These are phyloP conservation scores for Paedocypris sp. DNA, from an alignment of 2,113 vertebrate species.

Conservation along the genomic window DNA sequence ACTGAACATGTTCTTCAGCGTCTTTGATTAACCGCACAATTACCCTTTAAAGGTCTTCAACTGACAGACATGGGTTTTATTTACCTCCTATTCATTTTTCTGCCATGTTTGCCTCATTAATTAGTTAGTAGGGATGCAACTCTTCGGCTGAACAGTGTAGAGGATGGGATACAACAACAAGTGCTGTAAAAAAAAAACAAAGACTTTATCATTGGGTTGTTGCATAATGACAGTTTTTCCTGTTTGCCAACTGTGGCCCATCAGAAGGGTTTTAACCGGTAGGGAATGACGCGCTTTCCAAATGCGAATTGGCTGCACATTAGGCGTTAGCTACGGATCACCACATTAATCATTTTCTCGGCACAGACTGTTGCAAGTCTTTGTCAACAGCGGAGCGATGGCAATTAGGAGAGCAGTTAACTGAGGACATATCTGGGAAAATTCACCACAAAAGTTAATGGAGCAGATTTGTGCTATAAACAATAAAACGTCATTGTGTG, in stretches of 20 bases:
- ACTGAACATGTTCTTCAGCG: neutral
- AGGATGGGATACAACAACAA: neutral
- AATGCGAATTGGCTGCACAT: constrained; percentile 15
- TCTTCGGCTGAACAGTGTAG: neutral
- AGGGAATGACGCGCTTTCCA: constrained; percentile 4
- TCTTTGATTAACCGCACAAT: constrained; percentile 16
- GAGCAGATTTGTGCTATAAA: neutral
- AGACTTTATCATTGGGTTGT: neutral
- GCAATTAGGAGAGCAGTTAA: constrained; percentile 1
- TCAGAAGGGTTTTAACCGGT: neutral
- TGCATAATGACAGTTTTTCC: neutral
- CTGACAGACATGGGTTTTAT: neutral
- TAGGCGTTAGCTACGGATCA: constrained; percentile 9
- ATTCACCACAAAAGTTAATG: neutral
- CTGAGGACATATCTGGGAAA: neutral
- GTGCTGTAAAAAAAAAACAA: constrained; percentile 1
- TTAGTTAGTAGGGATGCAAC: neutral
- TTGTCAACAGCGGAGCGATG: constrained; percentile 10
- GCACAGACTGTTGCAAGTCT: neutral
- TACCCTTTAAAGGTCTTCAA: constrained; percentile 8
- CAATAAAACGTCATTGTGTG: no score
- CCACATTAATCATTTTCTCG: constrained; percentile 17
- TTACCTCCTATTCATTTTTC: neutral
- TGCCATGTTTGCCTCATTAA: neutral
- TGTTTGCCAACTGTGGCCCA: neutral